Evolutionary conservation across 2,113 vertebrate genomes (phyloP), one percentile per base, ranked within the genome.

Genomic region (Rissa tridactyla): DNA sequence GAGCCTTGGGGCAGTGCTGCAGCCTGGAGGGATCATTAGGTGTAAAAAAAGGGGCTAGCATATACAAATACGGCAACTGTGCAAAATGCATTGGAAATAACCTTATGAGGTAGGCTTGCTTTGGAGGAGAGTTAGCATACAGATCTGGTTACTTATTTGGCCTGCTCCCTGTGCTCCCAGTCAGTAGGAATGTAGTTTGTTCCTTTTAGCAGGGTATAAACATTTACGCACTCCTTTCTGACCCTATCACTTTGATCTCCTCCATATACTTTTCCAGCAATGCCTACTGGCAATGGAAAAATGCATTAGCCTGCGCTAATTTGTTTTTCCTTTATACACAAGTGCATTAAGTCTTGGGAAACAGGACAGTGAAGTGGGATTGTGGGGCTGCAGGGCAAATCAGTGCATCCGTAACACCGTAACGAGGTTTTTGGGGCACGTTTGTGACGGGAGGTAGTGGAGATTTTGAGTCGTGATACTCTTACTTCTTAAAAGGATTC

Each of bases 211-310:
- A 19, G 49, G 71, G 42, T 66, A 57, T 51, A 97, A 94, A 97
- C 83, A 91, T 73, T 87, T 83, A n/a, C 30, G 27, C 47, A 94
- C 70, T 96, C 90, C 90, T 95, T 94, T 94, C 86, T 97, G 96
- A 85, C 44, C 82, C 87, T 47, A 38, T 95, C 21, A 1, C 95
- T 97, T 97, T 97, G 93, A 97, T 96, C 89, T 96, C 87, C 69
- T 93, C 90, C 81, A 15, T 32, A 91, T 16, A 47, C 82, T 97
- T 95, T 97, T 77, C 90, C 93, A 97, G 88, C 69, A 38, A 13
- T 96, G 94, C 94, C 94, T 83, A 80, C 84, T 62, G 87, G 96
- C 91, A 40, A 89, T 92, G 96, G 97, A 97, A 96, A 97, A 97
- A 95, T 49, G 69, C 96, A 95, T 94, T 86, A 97, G 89, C 88